Conservation (phyloP, 2,797 vertebrate species). For the Podarcis lilfordi region DNA sequence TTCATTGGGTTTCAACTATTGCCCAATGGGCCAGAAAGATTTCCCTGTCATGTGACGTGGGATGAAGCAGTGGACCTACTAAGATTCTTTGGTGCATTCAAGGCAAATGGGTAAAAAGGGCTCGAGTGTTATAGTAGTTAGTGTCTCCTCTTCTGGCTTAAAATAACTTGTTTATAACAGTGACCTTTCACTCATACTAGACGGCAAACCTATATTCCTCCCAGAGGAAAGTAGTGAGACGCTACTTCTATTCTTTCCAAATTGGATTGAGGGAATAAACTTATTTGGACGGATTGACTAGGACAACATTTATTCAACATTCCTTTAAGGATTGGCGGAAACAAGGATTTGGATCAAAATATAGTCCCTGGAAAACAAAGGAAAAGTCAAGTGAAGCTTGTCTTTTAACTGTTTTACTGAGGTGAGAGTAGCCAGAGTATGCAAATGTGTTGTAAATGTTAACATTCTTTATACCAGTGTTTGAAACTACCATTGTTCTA, state of each 20-base stretch:
- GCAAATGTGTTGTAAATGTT: too few relatives aligned
- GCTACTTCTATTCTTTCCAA: neutral
- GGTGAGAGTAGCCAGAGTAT: neutral
- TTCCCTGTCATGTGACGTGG: neutral
- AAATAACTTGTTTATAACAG: constrained; percentile 40
- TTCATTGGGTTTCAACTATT: neutral
- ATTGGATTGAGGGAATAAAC: neutral
- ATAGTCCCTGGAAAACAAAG: neutral
- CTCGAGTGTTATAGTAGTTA: neutral
- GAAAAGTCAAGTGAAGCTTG: neutral
- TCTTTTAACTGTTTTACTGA: neutral
- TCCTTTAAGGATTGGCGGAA: neutral
- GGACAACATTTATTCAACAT: neutral
- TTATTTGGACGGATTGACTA: too few relatives aligned
- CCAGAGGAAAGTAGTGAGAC: neutral
- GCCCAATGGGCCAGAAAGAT: neutral
- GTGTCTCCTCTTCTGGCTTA: constrained; percentile 24
- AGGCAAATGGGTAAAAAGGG: neutral
- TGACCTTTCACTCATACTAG: constrained; percentile 19
- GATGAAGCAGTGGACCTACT: neutral
- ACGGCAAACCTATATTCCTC: neutral
- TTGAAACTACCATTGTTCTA: neutral
- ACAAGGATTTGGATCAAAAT: neutral
- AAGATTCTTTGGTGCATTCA: neutral
- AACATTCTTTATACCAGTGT: neutral